phyloP scores from a whole-genome alignment of 1,140 invertebrate species.

The Protaetia brevitarsis region DNA sequence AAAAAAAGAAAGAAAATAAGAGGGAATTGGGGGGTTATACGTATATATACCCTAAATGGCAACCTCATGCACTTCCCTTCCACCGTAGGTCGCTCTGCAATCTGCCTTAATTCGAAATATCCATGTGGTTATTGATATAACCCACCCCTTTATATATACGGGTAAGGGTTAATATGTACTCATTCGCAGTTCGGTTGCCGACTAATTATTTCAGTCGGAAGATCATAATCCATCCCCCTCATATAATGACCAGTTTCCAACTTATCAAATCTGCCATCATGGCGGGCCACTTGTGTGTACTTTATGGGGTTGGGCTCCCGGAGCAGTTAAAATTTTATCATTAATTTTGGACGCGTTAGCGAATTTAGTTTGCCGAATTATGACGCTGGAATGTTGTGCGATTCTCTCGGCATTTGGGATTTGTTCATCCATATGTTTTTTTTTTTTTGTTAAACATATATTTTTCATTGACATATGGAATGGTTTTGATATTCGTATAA shows the following conservation, averaged over 20 bases:
- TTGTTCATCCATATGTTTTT: too few species aligned
- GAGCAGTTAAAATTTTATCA: conserved; percentile 21
- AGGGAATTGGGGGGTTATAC: too few species aligned
- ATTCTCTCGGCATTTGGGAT: too few species aligned
- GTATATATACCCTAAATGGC: too few species aligned
- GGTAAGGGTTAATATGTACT: conserved; percentile 49
- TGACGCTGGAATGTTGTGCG: too few species aligned
- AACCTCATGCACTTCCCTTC: not conserved
- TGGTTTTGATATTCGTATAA: too few species aligned
- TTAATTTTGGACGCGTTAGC: conserved; percentile 23
- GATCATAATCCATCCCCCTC: conserved; percentile 47
- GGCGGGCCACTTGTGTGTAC: conserved; percentile 43
- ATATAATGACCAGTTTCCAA: conserved; percentile 48
- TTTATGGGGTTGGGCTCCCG: conserved; percentile 21
- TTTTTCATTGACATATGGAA: too few species aligned
- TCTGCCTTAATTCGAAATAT: conserved; percentile 49
- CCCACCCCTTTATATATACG: conserved; percentile 36
- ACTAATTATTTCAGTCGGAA: conserved; percentile 50
- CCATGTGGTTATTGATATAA: conserved; percentile 49
- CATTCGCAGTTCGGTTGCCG: conserved; percentile 40
- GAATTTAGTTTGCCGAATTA: too few species aligned
- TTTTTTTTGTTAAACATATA: too few species aligned
- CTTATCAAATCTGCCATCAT: conserved; percentile 49
- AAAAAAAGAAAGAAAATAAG: too few species aligned
- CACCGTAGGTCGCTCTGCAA: conserved; percentile 35